phyloP scores from a whole-genome alignment of 1,140 invertebrate genomes.

The Drosophila kohkoa region DNA sequence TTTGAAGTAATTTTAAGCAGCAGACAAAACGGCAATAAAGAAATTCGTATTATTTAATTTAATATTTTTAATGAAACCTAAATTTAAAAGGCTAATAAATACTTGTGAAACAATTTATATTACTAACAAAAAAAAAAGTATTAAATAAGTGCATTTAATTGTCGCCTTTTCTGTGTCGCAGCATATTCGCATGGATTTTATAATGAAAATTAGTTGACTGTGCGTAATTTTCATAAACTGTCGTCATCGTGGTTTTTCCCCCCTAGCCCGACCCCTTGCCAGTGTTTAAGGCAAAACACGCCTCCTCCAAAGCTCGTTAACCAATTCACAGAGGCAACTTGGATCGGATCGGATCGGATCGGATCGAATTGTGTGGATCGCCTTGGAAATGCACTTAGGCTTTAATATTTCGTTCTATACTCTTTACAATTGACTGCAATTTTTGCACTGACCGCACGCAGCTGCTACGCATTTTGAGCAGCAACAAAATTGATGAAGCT shows the following conservation, averaged over 20 bases:
- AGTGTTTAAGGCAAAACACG: constrained; percentile 1
- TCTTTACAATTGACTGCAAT: constrained; percentile 78
- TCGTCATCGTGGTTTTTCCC: constrained; percentile 52
- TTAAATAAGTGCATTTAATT: constrained; percentile 10
- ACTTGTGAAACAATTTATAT: no score
- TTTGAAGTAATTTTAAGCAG: no score
- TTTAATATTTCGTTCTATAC: constrained; percentile 66
- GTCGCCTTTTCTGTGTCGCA: background rate
- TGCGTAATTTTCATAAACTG: constrained; percentile 82
- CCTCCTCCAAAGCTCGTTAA: constrained; percentile 57
- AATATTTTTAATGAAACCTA: no score
- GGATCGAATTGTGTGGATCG: constrained; percentile 40
- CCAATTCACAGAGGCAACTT: constrained; percentile 48
- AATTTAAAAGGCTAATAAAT: no score
- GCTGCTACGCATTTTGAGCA: constrained; percentile 44
- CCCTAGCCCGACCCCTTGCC: background rate
- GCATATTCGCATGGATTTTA: constrained; percentile 43
- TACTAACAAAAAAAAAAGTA: no score
- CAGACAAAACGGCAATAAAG: no score
- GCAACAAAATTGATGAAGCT: constrained; percentile 72
- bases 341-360: background rate
- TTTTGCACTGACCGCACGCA: constrained; percentile 51
- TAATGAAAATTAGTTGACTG: constrained; percentile 76
- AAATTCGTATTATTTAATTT: no score
- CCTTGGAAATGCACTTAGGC: constrained; percentile 82